A percentile compares a stretch with the other conserved stretches of the same genome.
phyloP scores from a whole-genome alignment of 2,888 invertebrate species.

The Temnothorax rugatulus region DNA sequence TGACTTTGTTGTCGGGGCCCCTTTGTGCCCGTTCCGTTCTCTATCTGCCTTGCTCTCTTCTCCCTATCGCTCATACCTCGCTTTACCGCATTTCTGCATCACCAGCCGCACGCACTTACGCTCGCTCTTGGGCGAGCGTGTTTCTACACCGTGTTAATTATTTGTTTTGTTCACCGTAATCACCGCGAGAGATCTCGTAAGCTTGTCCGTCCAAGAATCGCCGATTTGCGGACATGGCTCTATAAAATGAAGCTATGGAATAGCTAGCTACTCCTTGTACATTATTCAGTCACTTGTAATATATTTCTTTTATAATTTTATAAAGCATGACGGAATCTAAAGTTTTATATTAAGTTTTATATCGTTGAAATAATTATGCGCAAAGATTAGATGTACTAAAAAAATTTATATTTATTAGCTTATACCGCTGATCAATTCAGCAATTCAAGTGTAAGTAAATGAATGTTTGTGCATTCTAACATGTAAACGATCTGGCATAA shows the following conservation, averaged over 20 bases:
- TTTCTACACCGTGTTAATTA: constrained; percentile 84
- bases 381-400: background rate
- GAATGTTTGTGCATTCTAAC: background rate
- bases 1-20: constrained; percentile 84
- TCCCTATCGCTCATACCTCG: constrained; percentile 53
- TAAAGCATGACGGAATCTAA: background rate
- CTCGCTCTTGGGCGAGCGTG: constrained; percentile 64
- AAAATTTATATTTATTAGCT: background rate
- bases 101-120: constrained; percentile 68
- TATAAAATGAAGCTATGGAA: background rate
- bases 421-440: background rate
- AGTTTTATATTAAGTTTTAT: background rate
- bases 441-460: background rate
- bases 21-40: constrained; percentile 75
- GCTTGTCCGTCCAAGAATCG: constrained; percentile 62
- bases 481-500: background rate
- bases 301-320: background rate
- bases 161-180: constrained; percentile 83
- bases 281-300: too few species aligned
- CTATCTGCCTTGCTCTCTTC: constrained; percentile 65
- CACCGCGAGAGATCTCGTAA: constrained; percentile 80
- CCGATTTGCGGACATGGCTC: constrained; percentile 20
- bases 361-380: background rate
- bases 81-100: constrained; percentile 67
- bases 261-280: background rate